A percentile compares a stretch with the other conserved stretches of the same genome.
These are phyloP conservation scores for Eubasilissa regina DNA, from an alignment of 1,140 invertebrate species.

Conservation along the genomic window DNA sequence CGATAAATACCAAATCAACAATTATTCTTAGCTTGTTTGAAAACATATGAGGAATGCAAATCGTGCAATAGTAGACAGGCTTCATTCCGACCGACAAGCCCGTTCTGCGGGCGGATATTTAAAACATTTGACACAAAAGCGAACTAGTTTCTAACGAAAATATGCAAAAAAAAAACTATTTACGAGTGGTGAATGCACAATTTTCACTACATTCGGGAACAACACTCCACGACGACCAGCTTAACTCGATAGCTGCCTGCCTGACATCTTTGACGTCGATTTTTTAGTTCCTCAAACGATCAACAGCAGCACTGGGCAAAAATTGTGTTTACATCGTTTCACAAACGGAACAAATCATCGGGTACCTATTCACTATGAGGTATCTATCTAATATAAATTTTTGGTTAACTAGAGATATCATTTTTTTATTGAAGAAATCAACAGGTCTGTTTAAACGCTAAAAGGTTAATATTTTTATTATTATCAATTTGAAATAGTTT, in stretches of 20 bases:
- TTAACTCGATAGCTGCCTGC: conserved; percentile 27
- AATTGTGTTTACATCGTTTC: conserved; percentile 3
- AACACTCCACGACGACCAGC: conserved; percentile 5
- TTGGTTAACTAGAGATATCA: too few relatives aligned
- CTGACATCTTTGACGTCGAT: conserved; percentile 58
- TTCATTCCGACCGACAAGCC: conserved; percentile 42
- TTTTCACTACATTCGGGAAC: conserved; percentile 28
- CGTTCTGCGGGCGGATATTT: neutral
- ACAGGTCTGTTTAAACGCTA: too few relatives aligned
- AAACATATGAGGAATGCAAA: conserved; percentile 36
- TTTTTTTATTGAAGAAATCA: too few relatives aligned
- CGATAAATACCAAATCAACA: conserved; percentile 17
- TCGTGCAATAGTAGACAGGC: conserved; percentile 6
- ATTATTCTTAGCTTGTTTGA: conserved; percentile 27
- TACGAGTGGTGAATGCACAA: conserved; percentile 5
- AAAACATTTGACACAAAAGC: conserved; percentile 1
- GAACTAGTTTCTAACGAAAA: conserved; percentile 3
- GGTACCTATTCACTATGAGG: too few relatives aligned
- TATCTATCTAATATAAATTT: too few relatives aligned
- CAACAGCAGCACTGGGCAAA: conserved; percentile 36
- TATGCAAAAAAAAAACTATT: neutral
- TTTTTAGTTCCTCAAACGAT: conserved; percentile 47
- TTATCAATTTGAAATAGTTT: too few relatives aligned
- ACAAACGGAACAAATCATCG: too few relatives aligned
- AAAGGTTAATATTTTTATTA: too few relatives aligned